These are phyloP conservation scores for Asteroscopus sphinx DNA, from an alignment of 2,888 invertebrate genomes.

Conservation along the genomic window DNA sequence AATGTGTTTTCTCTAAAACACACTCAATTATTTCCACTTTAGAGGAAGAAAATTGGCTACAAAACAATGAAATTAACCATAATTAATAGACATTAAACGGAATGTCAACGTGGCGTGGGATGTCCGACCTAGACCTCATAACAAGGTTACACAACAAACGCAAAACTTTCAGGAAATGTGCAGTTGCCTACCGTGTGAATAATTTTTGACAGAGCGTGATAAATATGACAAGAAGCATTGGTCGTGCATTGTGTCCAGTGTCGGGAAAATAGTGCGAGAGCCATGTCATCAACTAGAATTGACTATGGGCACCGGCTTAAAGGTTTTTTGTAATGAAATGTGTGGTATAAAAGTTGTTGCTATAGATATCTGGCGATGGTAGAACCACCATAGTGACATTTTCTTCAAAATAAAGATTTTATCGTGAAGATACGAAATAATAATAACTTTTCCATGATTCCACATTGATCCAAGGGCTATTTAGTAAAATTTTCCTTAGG, in stretches of 20 bases:
- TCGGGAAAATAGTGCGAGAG: conserved; percentile 21
- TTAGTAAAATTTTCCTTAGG: too few species aligned
- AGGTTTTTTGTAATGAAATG: background rate
- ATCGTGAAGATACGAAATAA: too few species aligned
- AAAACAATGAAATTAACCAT: too few species aligned
- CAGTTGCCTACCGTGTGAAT: conserved; percentile 44
- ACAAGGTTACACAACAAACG: conserved; percentile 49
- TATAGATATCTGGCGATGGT: too few species aligned
- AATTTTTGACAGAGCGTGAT: conserved; percentile 54
- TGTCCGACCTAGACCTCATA: conserved; percentile 26
- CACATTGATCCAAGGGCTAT: too few species aligned
- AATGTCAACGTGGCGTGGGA: conserved; percentile 28
- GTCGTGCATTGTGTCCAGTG: conserved; percentile 3
- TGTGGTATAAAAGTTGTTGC: background rate
- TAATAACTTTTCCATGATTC: too few species aligned
- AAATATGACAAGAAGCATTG: conserved; percentile 37
- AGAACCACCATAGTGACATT: too few species aligned
- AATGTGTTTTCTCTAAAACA: too few species aligned
- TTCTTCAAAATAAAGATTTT: too few species aligned
- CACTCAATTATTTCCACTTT: too few species aligned
- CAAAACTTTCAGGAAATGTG: conserved; percentile 61
- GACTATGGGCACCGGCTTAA: conserved; percentile 1
- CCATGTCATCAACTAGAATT: conserved; percentile 10
- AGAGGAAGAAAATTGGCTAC: too few species aligned
- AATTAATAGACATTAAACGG: conserved; percentile 15